These are phyloP conservation scores for Agapostemon virescens DNA, from an alignment of 2,888 invertebrate species.

Conservation along the genomic window DNA sequence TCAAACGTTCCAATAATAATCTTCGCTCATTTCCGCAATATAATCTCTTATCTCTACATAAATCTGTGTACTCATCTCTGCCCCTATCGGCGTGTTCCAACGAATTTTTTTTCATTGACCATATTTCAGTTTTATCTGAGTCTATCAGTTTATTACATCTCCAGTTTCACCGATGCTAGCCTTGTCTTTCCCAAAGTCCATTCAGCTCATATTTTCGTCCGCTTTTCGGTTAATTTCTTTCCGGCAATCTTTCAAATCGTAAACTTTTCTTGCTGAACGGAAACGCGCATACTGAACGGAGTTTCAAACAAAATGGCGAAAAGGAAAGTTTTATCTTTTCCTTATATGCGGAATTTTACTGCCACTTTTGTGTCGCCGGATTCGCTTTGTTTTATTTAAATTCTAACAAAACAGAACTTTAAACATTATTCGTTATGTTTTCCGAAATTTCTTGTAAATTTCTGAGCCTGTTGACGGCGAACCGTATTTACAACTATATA, in stretches of 20 bases:
- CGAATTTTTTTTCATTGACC: not conserved
- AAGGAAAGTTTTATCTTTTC: not conserved
- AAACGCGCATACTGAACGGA: too few relatives aligned
- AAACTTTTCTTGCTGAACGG: not conserved
- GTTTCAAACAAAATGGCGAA: not conserved
- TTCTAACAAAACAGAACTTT: not conserved
- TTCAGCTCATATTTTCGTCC: not conserved
- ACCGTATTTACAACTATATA: too few relatives aligned
- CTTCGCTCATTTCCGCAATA: not conserved
- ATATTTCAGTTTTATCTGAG: conserved; percentile 33
- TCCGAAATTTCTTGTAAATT: too few relatives aligned
- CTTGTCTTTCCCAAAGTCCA: conserved; percentile 11
- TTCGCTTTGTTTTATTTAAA: not conserved
- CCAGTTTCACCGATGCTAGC: not conserved
- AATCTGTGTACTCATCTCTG: conserved; percentile 16
- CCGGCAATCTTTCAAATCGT: not conserved
- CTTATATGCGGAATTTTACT: not conserved
- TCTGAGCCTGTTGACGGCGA: too few relatives aligned
- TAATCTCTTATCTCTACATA: not conserved
- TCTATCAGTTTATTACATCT: conserved; percentile 16
- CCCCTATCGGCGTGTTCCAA: conserved; percentile 7
- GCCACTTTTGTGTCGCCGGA: not conserved
- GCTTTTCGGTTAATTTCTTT: not conserved
- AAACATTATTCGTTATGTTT: too few relatives aligned
- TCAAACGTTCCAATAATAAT: not conserved